phyloP scores from a whole-genome alignment of 2,888 invertebrate genomes.

The Drosophila vallismaia region DNA sequence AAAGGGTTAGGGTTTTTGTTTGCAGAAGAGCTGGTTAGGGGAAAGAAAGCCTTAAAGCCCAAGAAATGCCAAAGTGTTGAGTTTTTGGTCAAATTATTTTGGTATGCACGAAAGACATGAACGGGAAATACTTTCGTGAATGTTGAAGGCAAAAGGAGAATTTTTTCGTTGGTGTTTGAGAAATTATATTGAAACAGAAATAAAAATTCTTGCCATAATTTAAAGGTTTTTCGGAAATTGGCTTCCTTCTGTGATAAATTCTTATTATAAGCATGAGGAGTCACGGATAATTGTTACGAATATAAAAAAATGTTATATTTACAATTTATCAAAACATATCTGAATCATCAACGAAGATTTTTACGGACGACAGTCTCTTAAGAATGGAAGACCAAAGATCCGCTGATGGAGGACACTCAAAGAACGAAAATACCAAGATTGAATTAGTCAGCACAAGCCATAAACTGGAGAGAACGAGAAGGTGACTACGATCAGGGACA shows the following conservation, averaged over 20 bases:
- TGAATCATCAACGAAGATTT: background rate
- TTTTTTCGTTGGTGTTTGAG: conserved; percentile 18
- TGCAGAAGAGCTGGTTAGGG: background rate
- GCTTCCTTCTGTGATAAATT: background rate
- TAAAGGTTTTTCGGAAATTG: conserved; percentile 10
- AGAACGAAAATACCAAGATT: conserved; percentile 17
- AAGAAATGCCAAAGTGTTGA: conserved; percentile 58
- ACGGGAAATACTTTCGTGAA: conserved; percentile 44
- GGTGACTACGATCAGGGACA: conserved; percentile 1
- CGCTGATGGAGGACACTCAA: conserved; percentile 5
- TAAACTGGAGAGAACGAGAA: conserved; percentile 7
- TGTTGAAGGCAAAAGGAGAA: conserved; percentile 6
- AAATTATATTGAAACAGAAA: conserved; percentile 45
- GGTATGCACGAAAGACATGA: conserved; percentile 55
- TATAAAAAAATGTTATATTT: background rate
- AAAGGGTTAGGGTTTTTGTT: background rate
- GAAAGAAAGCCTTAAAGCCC: background rate
- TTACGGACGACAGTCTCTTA: background rate
- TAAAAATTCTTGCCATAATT: conserved; percentile 43
- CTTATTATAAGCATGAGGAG: background rate
- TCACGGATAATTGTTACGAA: background rate
- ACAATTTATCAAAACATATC: background rate
- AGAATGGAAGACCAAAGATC: background rate
- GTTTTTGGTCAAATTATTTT: conserved; percentile 47
- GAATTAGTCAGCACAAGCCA: conserved; percentile 25